Percentiles rank a stretch among this genome's conserved stretches.
phyloP scores from a whole-genome alignment of 2,888 invertebrate species.

The Coelinius sp. region DNA sequence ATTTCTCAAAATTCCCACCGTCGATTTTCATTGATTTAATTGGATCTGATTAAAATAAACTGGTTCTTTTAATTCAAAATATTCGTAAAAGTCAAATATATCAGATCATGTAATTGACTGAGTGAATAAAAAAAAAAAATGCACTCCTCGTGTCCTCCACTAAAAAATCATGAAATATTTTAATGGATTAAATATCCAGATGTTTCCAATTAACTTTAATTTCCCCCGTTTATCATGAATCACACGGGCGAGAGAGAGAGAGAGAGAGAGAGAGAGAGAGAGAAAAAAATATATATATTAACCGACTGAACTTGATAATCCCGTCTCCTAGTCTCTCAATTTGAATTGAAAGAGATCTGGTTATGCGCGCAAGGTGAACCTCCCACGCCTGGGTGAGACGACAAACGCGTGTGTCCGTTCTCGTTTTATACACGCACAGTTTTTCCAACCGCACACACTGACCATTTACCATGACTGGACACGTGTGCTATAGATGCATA shows the following conservation, averaged over 20 bases:
- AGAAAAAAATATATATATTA: background rate
- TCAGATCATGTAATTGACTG: background rate
- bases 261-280: background rate
- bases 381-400: slow-evolving; percentile 48
- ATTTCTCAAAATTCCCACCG: no score
- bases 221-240: background rate
- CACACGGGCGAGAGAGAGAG: slow-evolving; percentile 2
- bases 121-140: background rate
- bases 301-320: slow-evolving; percentile 17
- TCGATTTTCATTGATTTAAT: no score
- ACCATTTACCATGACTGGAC: slow-evolving; percentile 2
- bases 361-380: slow-evolving; percentile 52
- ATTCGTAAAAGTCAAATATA: no score
- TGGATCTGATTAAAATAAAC: no score
- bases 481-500: slow-evolving; percentile 9
- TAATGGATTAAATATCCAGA: background rate
- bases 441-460: background rate
- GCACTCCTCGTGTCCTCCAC: background rate
- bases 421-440: slow-evolving; percentile 1
- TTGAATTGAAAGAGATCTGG: slow-evolving; percentile 48
- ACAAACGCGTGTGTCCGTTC: slow-evolving; percentile 1
- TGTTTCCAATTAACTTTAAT: slow-evolving; percentile 1
- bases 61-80: no score
- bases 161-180: background rate
- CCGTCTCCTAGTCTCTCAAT: slow-evolving; percentile 33